Evolutionary conservation across 2,888 invertebrate species (phyloP).

Genomic region (Prosopocoilus inquinatus): DNA sequence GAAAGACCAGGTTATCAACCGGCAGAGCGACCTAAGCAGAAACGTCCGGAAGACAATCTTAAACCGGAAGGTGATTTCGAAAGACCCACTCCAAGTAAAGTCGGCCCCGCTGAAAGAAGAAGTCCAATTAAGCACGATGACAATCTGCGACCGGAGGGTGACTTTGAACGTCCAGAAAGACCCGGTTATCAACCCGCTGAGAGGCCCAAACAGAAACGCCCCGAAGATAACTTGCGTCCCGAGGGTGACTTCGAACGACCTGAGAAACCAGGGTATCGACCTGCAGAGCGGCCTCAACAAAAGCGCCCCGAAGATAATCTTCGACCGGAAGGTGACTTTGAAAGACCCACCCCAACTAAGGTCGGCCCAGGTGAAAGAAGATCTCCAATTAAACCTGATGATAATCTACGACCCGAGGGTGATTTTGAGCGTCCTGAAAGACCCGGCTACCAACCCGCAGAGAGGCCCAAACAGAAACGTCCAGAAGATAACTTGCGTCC

Average conservation of each 20-base stretch:
- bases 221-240: constrained; percentile 59
- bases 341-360: constrained; percentile 43
- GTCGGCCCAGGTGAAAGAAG: constrained; percentile 43
- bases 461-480: constrained; percentile 49
- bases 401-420: constrained; percentile 55
- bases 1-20: constrained; percentile 47
- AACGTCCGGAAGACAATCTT: constrained; percentile 63
- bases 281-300: constrained; percentile 46
- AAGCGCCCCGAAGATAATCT: constrained; percentile 51
- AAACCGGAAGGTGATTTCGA: constrained; percentile 55
- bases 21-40: constrained; percentile 55
- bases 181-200: constrained; percentile 53
- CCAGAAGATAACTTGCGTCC: constrained; percentile 53
- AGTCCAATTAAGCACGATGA: constrained; percentile 51
- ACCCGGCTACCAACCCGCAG: constrained; percentile 37
- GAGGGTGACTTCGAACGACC: constrained; percentile 57
- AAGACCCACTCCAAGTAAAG: constrained; percentile 34
- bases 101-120: constrained; percentile 42
- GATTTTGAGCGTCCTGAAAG: constrained; percentile 51
- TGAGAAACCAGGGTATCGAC: constrained; percentile 37
- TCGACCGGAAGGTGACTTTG: constrained; percentile 53
- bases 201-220: constrained; percentile 46
- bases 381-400: constrained; percentile 48
- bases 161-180: constrained; percentile 53
- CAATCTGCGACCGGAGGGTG: constrained; percentile 61